A percentile compares a stretch with the other conserved stretches of the same genome.
Conservation (phyloP, 2,888 invertebrate species). For the Ischnura elegans region DNA sequence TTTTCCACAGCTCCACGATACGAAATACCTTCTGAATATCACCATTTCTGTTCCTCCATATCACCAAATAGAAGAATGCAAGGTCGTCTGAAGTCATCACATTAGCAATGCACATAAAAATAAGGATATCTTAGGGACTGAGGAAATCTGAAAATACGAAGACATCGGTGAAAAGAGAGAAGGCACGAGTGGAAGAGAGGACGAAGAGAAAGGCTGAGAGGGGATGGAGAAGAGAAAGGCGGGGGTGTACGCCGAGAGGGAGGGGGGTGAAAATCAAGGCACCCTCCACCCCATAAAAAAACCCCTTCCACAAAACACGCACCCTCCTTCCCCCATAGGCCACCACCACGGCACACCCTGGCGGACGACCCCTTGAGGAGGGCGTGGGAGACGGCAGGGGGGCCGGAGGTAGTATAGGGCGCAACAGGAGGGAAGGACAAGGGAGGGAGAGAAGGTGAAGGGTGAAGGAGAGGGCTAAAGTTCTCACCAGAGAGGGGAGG, state of each 20-base stretch:
- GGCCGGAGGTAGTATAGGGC: not conserved
- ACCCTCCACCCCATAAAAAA: not conserved
- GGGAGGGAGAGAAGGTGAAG: not conserved
- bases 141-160: not conserved
- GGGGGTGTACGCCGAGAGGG: not conserved
- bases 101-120: no score
- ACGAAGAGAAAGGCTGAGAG: not conserved
- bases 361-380: not conserved
- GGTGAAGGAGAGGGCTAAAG: not conserved
- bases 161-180: not conserved
- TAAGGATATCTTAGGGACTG: not conserved
- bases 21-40: no score
- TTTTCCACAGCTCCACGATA: no score
- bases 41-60: no score
- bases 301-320: not conserved
- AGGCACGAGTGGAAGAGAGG: not conserved
- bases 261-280: not conserved
- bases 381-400: conserved; percentile 50
- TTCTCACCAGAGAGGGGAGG: conserved; percentile 21
- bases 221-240: not conserved
- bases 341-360: not conserved
- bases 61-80: no score
- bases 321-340: not conserved
- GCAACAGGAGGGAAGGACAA: not conserved
- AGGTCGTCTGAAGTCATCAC: no score